Evolutionary conservation across 2,113 vertebrate species (phyloP).

Genomic region (Ceyx cyanopectus): DNA sequence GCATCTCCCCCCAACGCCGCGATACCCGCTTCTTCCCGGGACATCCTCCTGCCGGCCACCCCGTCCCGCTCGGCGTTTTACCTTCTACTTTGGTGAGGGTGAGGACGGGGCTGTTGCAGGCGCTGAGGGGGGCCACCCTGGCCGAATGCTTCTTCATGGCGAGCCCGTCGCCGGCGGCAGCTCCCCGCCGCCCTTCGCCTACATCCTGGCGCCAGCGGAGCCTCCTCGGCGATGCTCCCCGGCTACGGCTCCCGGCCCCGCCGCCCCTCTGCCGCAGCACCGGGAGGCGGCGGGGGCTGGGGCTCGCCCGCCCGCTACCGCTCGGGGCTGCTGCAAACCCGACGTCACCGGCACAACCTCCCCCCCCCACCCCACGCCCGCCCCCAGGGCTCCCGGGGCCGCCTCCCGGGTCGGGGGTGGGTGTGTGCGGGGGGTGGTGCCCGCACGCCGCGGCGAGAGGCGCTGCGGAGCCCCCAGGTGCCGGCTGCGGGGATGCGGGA

Average conservation of each 20-base stretch:
- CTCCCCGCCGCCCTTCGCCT: constrained; percentile 79
- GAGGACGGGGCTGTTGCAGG: constrained; percentile 96
- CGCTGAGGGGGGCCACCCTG: constrained; percentile 93
- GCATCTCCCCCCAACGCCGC: not conserved
- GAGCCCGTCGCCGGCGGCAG: constrained; percentile 79
- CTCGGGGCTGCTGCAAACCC: not conserved
- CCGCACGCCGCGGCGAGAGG: not conserved
- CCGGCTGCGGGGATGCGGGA: not conserved
- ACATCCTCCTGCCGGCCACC: not conserved
- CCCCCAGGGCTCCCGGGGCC: not conserved
- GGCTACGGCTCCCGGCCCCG: constrained; percentile 25
- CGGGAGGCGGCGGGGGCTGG: constrained; percentile 9
- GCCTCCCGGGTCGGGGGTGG: not conserved
- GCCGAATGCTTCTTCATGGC: constrained; percentile 97
- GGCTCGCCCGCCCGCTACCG: not conserved
- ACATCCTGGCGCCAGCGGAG: constrained; percentile 82
- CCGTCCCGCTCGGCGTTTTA: constrained; percentile 65
- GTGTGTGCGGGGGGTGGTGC: not conserved
- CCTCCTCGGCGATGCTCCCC: constrained; percentile 57
- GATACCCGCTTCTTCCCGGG: not conserved
- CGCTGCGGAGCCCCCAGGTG: not conserved
- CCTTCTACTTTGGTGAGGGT: constrained; percentile 98
- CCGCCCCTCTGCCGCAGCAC: constrained; percentile 50
- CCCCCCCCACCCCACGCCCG: not conserved
- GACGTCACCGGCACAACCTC: not conserved